Conservation (phyloP, 2,113 vertebrate genomes). For the Sapayoa aenigma region DNA sequence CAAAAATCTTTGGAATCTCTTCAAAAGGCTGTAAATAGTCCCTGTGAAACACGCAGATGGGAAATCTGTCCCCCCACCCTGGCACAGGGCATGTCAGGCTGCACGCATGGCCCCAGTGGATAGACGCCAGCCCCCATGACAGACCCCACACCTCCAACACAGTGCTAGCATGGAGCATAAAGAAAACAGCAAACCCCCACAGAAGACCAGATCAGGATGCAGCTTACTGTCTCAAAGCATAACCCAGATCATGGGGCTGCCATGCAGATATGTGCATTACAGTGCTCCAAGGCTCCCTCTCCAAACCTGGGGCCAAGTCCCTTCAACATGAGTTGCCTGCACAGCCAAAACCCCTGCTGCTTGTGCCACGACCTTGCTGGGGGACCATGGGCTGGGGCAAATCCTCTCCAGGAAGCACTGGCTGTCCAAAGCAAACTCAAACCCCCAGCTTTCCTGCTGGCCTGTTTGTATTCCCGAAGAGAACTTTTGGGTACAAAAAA, state of each 20-base stretch:
- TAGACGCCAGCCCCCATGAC: neutral
- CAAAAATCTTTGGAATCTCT: neutral
- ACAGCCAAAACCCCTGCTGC: neutral
- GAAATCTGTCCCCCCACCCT: neutral
- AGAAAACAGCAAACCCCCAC: neutral
- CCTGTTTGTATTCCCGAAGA: neutral
- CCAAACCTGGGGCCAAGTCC: neutral
- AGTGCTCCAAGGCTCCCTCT: neutral
- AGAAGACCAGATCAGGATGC: neutral
- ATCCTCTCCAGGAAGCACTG: neutral
- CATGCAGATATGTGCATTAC: rapidly evolving
- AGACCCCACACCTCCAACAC: neutral
- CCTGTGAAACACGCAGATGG: neutral
- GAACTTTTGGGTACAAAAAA: neutral
- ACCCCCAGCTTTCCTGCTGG: neutral
- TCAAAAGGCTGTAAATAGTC: neutral
- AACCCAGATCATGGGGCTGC: neutral
- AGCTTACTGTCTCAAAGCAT: neutral
- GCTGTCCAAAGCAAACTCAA: neutral
- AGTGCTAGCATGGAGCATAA: neutral
- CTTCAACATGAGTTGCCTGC: rapidly evolving
- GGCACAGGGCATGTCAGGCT: neutral
- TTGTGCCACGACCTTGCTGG: neutral
- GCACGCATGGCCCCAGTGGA: rapidly evolving
- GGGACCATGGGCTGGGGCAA: neutral